A percentile compares a stretch with the other conserved stretches of the same genome.
Conservation (phyloP, 2,888 invertebrate genomes). For the Leptinotarsa juncta region DNA sequence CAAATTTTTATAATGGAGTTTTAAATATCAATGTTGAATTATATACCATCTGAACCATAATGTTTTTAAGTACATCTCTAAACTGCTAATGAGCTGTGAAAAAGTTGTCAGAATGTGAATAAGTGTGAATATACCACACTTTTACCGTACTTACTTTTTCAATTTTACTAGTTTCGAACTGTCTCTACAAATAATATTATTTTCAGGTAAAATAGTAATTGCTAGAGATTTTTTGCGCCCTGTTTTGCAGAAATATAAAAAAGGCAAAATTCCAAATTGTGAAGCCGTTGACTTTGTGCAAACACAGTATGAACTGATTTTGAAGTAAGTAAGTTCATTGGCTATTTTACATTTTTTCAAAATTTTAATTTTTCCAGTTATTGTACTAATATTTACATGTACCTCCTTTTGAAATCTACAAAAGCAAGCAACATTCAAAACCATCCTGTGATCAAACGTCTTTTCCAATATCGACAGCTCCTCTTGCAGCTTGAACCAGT, state of each 20-base stretch:
- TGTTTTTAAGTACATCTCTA: too few relatives aligned
- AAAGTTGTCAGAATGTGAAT: too few relatives aligned
- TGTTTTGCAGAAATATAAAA: slow-evolving; percentile 73
- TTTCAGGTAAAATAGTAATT: slow-evolving; percentile 68
- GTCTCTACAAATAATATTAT: neutral
- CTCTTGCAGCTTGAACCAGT: slow-evolving; percentile 79
- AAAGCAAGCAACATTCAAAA: slow-evolving; percentile 74
- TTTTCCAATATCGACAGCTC: slow-evolving; percentile 84
- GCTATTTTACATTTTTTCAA: neutral
- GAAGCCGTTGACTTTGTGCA: slow-evolving; percentile 78
- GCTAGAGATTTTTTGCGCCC: slow-evolving; percentile 77
- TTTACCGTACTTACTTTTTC: too few relatives aligned
- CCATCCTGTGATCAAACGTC: slow-evolving; percentile 90
- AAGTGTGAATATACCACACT: too few relatives aligned
- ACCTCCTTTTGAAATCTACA: slow-evolving; percentile 84
- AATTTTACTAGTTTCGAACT: too few relatives aligned
- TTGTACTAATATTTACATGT: slow-evolving; percentile 87
- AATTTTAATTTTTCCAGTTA: slow-evolving; percentile 74
- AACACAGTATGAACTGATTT: slow-evolving; percentile 64
- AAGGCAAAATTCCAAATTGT: slow-evolving; percentile 73
- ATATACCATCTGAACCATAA: too few relatives aligned
- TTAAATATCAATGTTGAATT: too few relatives aligned
- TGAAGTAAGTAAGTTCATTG: slow-evolving; percentile 65
- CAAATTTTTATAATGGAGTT: too few relatives aligned
- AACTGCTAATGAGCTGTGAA: too few relatives aligned